Conservation (phyloP, 2,888 invertebrate genomes). For the Auanema freiburgensis region DNA sequence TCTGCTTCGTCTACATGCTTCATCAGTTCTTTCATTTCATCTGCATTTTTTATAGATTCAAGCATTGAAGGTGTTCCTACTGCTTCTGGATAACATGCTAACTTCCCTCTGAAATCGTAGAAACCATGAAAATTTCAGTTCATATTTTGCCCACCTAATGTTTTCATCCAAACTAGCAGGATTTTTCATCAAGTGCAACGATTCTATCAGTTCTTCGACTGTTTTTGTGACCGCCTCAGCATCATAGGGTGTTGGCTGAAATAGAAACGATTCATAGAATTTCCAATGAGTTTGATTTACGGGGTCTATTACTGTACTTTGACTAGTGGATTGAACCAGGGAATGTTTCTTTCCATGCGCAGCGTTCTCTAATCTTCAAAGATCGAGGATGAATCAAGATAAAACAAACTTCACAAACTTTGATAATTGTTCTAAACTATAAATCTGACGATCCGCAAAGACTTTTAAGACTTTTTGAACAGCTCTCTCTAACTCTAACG, state of each 20-base stretch:
- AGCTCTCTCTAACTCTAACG: conserved; percentile 20
- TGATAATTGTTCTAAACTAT: conserved; percentile 8
- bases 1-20: conserved; percentile 30
- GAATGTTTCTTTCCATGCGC: conserved; percentile 6
- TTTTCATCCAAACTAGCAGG: conserved; percentile 57
- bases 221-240: conserved; percentile 13
- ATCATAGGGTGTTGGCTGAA: conserved; percentile 9
- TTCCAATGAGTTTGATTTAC: neutral
- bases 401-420: conserved; percentile 1
- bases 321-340: neutral
- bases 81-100: conserved; percentile 33
- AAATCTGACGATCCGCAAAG: conserved; percentile 16
- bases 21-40: conserved; percentile 36
- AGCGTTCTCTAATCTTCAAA: conserved; percentile 6
- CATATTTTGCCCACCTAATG: conserved; percentile 32
- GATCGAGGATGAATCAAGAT: neutral
- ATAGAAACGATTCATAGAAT: neutral
- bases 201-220: conserved; percentile 43
- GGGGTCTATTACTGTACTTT: neutral
- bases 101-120: conserved; percentile 14
- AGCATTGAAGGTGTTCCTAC: conserved; percentile 33
- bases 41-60: conserved; percentile 27
- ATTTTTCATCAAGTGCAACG: conserved; percentile 46
- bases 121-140: neutral
- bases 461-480: conserved; percentile 26